Percentiles rank a stretch among this genome's conserved stretches.
Conservation (phyloP, 1,140 invertebrate genomes). For the Argopecten irradians region DNA sequence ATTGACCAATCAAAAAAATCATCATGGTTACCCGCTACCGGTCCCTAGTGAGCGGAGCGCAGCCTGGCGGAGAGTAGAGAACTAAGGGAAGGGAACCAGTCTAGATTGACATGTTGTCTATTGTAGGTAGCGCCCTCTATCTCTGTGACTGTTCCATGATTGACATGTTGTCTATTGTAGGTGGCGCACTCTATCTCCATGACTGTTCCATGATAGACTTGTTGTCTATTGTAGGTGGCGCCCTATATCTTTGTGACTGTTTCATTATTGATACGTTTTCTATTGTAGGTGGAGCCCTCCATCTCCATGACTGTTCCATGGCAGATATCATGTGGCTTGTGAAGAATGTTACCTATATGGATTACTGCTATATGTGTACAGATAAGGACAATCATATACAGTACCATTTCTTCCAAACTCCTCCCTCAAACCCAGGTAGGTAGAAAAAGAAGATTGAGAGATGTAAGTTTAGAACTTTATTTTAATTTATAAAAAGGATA, state of each 20-base stretch:
- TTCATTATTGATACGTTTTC: too few relatives aligned
- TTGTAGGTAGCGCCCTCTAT: neutral
- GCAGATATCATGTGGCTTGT: conserved; percentile 83
- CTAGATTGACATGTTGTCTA: too few relatives aligned
- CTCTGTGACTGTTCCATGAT: neutral
- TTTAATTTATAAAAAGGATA: too few relatives aligned
- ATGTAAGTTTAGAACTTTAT: too few relatives aligned
- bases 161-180: neutral
- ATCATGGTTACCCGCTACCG: too few relatives aligned
- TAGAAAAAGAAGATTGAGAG: too few relatives aligned
- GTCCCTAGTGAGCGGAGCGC: too few relatives aligned
- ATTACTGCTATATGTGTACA: conserved; percentile 84
- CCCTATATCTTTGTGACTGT: neutral
- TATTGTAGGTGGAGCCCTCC: conserved; percentile 84
- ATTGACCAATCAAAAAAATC: too few relatives aligned
- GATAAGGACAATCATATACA: conserved; percentile 69
- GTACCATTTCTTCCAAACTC: conserved; percentile 60
- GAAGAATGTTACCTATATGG: conserved; percentile 83
- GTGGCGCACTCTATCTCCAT: conserved; percentile 26
- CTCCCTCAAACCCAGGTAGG: conserved; percentile 60
- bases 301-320: conserved; percentile 84
- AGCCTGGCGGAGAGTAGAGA: too few relatives aligned
- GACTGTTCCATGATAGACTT: neutral
- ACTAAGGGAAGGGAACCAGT: too few relatives aligned
- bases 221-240: neutral